Evolutionary conservation across 2,797 vertebrate species (phyloP).

Genomic region (Pteropus rufus): DNA sequence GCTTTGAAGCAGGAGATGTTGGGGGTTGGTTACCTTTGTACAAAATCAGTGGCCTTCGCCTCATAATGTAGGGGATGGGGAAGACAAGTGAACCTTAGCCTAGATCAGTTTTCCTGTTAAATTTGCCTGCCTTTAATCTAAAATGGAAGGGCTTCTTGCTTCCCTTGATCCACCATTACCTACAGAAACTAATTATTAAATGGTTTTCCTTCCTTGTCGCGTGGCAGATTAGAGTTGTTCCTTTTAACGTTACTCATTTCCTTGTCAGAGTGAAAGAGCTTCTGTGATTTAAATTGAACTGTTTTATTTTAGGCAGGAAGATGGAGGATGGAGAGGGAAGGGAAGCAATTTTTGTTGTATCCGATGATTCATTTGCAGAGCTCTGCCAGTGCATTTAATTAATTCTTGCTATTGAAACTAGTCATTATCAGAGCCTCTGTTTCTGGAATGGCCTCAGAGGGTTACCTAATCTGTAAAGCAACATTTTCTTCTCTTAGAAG

Average conservation of each 20-base stretch:
- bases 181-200: not conserved
- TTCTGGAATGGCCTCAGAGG: slow-evolving; percentile 42
- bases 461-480: slow-evolving; percentile 2
- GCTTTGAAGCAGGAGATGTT: not conserved
- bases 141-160: not conserved
- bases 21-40: not conserved
- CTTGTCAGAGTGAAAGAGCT: slow-evolving; percentile 36
- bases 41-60: not conserved
- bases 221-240: not conserved
- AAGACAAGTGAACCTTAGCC: not conserved
- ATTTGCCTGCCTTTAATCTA: not conserved
- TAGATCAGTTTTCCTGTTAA: not conserved
- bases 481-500: not conserved
- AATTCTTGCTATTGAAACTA: slow-evolving; percentile 45
- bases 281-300: slow-evolving; percentile 7
- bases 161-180: not conserved
- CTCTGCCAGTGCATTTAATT: slow-evolving; percentile 47
- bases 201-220: not conserved
- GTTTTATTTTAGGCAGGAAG: slow-evolving; percentile 52
- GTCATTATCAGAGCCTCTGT: slow-evolving; percentile 51
- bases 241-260: slow-evolving; percentile 19
- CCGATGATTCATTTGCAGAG: slow-evolving; percentile 12
- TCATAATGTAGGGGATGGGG: not conserved
- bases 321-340: slow-evolving; percentile 42
- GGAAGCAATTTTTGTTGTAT: slow-evolving; percentile 28